phyloP scores from a whole-genome alignment of 2,888 invertebrate species.

The Mechanitis mazaeus region DNA sequence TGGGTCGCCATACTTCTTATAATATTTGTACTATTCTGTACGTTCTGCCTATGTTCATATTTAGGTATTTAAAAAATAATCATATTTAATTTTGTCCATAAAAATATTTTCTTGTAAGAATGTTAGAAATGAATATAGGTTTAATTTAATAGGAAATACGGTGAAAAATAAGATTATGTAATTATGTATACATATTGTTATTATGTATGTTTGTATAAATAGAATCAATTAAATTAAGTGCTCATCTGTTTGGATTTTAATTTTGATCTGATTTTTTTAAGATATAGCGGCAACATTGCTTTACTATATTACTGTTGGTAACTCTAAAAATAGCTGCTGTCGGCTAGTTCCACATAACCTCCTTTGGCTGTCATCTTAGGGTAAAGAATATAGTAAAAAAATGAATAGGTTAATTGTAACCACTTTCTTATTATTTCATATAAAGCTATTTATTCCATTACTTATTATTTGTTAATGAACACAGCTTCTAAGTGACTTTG shows the following conservation, averaged over 20 bases:
- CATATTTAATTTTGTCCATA: slow-evolving; percentile 32
- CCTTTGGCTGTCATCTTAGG: no score
- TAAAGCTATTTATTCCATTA: no score
- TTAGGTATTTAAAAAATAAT: slow-evolving; percentile 79
- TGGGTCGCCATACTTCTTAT: slow-evolving; percentile 88
- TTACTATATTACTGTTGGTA: no score
- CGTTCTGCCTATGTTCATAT: slow-evolving; percentile 89
- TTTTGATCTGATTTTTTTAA: slow-evolving; percentile 8
- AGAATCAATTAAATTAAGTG: slow-evolving; percentile 65
- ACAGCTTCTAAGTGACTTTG: no score
- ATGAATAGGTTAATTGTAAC: no score
- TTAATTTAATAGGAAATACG: slow-evolving; percentile 46
- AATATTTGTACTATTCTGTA: slow-evolving; percentile 84
- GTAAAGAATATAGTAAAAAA: no score
- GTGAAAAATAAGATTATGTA: slow-evolving; percentile 44
- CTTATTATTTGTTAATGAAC: no score
- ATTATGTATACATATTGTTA: slow-evolving; percentile 39
- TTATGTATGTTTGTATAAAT: slow-evolving; percentile 57
- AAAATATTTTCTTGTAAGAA: slow-evolving; percentile 39
- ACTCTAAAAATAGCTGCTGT: no score
- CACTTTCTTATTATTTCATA: no score
- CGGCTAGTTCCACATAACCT: no score
- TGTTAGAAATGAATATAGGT: slow-evolving; percentile 44
- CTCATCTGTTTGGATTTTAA: slow-evolving; percentile 43
- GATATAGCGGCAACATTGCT: no score